Percentiles rank a stretch among this genome's conserved stretches.
phyloP scores from a whole-genome alignment of 2,113 vertebrate species.

The Cnemophilus loriae region DNA sequence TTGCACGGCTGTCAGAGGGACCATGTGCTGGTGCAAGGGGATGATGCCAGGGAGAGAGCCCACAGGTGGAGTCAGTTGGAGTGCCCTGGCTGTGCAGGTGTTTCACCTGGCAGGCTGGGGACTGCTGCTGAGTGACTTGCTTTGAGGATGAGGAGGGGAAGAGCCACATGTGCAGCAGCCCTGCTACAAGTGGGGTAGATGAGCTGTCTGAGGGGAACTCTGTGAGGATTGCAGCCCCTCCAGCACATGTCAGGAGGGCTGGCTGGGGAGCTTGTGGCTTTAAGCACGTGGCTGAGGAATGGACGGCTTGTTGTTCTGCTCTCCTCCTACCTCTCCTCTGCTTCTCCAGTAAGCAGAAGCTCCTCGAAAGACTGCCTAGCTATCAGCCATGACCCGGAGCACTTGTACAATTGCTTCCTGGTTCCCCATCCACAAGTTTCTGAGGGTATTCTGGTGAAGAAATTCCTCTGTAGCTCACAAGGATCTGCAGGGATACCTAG shows the following conservation, averaged over 20 bases:
- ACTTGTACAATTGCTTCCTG: background rate
- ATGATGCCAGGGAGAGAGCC: background rate
- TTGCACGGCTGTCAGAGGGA: background rate
- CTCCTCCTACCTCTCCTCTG: background rate
- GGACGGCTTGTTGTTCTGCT: background rate
- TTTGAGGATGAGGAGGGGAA: background rate
- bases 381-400: background rate
- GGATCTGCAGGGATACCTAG: fast-evolving
- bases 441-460: background rate
- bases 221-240: background rate
- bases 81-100: background rate
- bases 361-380: background rate
- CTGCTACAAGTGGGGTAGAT: background rate
- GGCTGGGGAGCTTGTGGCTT: background rate
- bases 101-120: background rate
- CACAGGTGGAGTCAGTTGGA: background rate
- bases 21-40: background rate
- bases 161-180: background rate
- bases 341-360: background rate
- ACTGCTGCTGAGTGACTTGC: background rate
- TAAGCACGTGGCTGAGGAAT: fast-evolving
- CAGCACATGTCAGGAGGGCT: background rate
- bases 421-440: background rate
- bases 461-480: background rate
- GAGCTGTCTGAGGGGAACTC: background rate